A percentile compares a stretch with the other conserved stretches of the same genome.
These are phyloP conservation scores for Columba guinea DNA, from an alignment of 2,797 vertebrate genomes.

Conservation along the genomic window DNA sequence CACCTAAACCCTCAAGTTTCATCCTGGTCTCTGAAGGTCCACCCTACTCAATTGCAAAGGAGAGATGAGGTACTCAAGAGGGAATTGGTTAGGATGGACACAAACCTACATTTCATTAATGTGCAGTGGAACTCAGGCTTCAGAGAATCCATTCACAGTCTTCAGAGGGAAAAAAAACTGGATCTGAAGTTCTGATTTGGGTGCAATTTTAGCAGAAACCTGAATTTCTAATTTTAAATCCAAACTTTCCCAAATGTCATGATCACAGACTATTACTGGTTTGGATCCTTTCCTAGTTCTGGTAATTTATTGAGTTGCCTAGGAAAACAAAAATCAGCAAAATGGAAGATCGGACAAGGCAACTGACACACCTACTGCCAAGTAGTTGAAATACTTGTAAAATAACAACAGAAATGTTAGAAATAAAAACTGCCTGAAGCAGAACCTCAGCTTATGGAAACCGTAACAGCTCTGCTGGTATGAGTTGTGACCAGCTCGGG, in stretches of 20 bases:
- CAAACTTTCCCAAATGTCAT: not conserved
- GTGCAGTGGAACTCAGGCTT: not conserved
- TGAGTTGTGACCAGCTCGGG: not conserved
- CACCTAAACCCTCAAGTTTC: not conserved
- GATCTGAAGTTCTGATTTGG: not conserved
- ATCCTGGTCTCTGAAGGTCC: not conserved
- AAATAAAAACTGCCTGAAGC: not conserved
- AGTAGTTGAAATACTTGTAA: not conserved
- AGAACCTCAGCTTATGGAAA: not conserved
- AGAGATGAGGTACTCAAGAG: not conserved
- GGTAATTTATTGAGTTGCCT: not conserved
- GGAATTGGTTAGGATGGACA: not conserved
- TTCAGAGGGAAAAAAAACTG: not conserved
- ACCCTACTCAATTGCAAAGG: not conserved
- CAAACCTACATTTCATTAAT: not conserved
- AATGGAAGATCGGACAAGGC: not conserved
- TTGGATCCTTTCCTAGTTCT: not conserved
- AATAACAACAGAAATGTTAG: not conserved
- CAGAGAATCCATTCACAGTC: not conserved
- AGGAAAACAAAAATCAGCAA: not conserved
- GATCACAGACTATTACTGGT: not conserved
- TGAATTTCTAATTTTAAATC: not conserved
- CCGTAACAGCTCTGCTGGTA: not conserved
- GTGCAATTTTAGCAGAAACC: not conserved
- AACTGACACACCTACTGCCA: not conserved